A percentile compares a stretch with the other conserved stretches of the same genome.
Conservation (phyloP, 2,888 invertebrate species). For the Drosophila mercatorum region DNA sequence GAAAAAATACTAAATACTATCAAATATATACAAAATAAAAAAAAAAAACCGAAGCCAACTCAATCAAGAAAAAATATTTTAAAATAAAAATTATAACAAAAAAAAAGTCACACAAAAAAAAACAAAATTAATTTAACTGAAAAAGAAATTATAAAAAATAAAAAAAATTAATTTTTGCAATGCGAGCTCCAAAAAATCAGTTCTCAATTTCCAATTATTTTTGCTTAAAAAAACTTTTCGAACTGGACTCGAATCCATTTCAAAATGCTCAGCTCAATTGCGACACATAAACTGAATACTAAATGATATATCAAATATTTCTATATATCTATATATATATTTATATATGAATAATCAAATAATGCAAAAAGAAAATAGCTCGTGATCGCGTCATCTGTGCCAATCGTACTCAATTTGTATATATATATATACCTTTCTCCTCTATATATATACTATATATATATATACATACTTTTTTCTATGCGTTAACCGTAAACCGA, state of each 20-base stretch:
- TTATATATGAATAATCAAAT: constrained; percentile 31
- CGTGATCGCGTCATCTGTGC: constrained; percentile 81
- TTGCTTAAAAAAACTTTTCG: constrained; percentile 17
- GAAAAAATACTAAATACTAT: constrained; percentile 35
- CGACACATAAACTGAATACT: neutral
- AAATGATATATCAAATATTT: constrained; percentile 11
- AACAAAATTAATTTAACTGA: constrained; percentile 9
- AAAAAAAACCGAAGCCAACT: constrained; percentile 40
- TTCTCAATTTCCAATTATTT: neutral
- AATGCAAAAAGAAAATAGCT: constrained; percentile 35
- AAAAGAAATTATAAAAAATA: neutral
- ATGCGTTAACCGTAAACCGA: constrained; percentile 43
- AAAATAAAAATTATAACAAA: constrained; percentile 24
- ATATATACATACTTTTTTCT: constrained; percentile 54
- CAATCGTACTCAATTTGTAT: constrained; percentile 77
- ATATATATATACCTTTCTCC: constrained; percentile 37
- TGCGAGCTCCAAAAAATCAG: neutral
- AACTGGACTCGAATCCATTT: constrained; percentile 21
- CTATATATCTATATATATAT: constrained; percentile 14
- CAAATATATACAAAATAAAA: constrained; percentile 25
- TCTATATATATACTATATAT: constrained; percentile 49
- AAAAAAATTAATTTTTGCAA: neutral
- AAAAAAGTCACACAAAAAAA: neutral
- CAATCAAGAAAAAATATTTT: constrained; percentile 4
- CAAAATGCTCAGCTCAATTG: constrained; percentile 20